Evolutionary conservation across 1,140 invertebrate species (phyloP), one percentile per base, ranked within the genome.

Genomic region (Anastatus disparis): DNA sequence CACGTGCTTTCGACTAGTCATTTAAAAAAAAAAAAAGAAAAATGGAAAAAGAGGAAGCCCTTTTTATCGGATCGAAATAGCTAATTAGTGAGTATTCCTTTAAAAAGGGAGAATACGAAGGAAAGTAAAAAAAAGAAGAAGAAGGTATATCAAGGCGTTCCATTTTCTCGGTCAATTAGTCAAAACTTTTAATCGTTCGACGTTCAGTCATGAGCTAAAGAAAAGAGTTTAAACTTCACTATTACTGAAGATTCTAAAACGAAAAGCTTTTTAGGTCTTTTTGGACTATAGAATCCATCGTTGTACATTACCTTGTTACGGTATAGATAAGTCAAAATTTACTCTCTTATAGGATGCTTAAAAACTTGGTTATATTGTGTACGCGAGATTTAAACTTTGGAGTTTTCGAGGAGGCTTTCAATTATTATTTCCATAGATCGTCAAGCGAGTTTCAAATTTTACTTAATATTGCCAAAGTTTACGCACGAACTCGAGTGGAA

Each of bases 91-190:
- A 13, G 22, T 17, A 50, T 50, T 35, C 31, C 24, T 27, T 13
- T 3, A 46, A n/a, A n/a, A n/a, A n/a, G n/a, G 13, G 50, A 20
- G 44, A 1, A 26, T 7, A 22, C 15, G 12, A 26, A 31, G 20
- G 40, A 4, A 13, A 62, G n/a, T n/a, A n/a, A 3, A 48, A 35
- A 40, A 12, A 31, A 24, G 7, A 42, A 26, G 3, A 15, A 15
- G 46, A 53, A 27, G 13, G 0, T 61, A 61, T 53, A 59, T 66
- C 55, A 61, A 44, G 62, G 13, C 56, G 44, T 27, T 67, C 38
- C 38, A 72, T 72, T 72, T n/a, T 67, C 38, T 40, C 58, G 64
- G 56, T 72, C 64, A 72, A 72, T 72, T 72, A 72, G 63, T 72
- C 64, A 72, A 72, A 72, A 72, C 64, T 67, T 72, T 73, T 73